Percentiles rank a stretch among this genome's conserved stretches.
Conservation (phyloP, 2,113 vertebrate species). For the Coptodon rendalli region DNA sequence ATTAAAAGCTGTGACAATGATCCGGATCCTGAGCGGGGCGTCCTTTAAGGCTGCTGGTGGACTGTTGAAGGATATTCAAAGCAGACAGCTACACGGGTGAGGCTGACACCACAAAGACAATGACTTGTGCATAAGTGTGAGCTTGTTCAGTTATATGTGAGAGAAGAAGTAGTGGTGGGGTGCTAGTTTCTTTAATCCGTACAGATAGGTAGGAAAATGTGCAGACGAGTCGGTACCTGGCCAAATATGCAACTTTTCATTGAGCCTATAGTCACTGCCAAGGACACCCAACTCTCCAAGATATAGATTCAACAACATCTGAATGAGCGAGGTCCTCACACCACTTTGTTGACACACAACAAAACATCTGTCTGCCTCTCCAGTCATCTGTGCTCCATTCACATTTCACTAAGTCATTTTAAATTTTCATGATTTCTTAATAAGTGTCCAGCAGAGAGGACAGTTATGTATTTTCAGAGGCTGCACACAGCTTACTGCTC, state of each 20-base stretch:
- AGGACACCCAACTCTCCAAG: not conserved
- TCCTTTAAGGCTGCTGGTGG: not conserved
- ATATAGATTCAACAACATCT: not conserved
- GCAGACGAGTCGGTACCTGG: not conserved
- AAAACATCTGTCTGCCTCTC: not conserved
- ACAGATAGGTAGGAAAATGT: not conserved
- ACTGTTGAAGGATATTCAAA: constrained; percentile 2
- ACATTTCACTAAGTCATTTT: not conserved
- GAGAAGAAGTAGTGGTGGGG: not conserved
- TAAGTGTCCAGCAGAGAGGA: not conserved
- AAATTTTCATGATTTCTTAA: not conserved
- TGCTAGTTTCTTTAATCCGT: not conserved
- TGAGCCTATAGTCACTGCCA: not conserved
- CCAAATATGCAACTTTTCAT: not conserved
- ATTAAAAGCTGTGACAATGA: constrained; percentile 31
- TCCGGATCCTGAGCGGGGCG: constrained; percentile 24
- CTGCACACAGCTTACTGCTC: not conserved
- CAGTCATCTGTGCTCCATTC: not conserved
- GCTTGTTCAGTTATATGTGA: not conserved
- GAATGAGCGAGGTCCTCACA: not conserved
- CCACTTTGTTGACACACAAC: not conserved
- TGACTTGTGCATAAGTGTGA: not conserved
- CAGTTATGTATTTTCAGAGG: not conserved
- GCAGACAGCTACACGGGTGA: constrained; percentile 64
- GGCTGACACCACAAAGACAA: not conserved